These are phyloP conservation scores for Troilus luridus DNA, from an alignment of 2,888 invertebrate genomes.

Conservation along the genomic window DNA sequence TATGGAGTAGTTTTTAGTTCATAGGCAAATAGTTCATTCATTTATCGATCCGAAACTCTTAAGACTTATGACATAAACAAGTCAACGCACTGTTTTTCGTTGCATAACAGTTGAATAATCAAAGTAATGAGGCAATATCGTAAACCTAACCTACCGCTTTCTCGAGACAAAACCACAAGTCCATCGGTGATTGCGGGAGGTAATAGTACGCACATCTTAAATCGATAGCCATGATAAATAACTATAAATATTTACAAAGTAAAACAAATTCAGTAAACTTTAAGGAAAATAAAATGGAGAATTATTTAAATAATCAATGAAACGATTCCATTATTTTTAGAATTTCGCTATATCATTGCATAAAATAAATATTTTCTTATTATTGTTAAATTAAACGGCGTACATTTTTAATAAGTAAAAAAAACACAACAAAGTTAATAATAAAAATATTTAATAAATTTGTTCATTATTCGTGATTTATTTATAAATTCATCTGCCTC, in stretches of 20 bases:
- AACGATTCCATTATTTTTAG: too few species aligned
- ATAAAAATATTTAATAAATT: too few species aligned
- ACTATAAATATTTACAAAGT: background rate
- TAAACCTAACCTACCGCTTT: background rate
- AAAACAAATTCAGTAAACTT: too few species aligned
- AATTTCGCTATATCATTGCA: too few species aligned
- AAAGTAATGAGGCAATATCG: background rate
- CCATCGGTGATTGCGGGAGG: background rate
- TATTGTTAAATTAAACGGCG: too few species aligned
- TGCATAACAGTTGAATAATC: constrained; percentile 40
- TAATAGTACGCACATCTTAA: background rate
- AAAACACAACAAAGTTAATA: too few species aligned
- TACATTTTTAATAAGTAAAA: too few species aligned
- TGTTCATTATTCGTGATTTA: too few species aligned
- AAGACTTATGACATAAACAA: background rate
- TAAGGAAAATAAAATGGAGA: too few species aligned
- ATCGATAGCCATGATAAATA: background rate
- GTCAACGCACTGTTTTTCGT: background rate
- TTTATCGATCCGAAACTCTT: background rate
- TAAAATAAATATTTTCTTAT: too few species aligned
- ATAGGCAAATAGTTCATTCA: background rate
- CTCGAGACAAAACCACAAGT: background rate
- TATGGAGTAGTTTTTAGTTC: background rate
- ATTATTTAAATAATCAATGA: too few species aligned
- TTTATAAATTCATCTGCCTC: too few species aligned